A percentile compares a stretch with the other conserved stretches of the same genome.
These are phyloP conservation scores for Halesus radiatus DNA, from an alignment of 1,140 invertebrate species.

Conservation along the genomic window DNA sequence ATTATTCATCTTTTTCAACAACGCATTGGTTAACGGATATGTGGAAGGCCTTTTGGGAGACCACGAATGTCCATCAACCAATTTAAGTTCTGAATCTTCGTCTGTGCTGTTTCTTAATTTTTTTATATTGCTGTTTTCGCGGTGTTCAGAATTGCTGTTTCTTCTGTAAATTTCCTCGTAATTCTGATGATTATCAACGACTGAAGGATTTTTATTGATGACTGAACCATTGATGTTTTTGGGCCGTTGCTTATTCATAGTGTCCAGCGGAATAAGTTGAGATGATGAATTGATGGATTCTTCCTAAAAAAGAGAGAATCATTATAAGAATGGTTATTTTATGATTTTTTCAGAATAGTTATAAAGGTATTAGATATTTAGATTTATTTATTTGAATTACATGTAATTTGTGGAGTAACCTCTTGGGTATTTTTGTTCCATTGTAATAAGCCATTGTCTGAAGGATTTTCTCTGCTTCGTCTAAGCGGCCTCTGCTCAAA, in stretches of 20 bases:
- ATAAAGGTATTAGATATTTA: neutral
- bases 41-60: constrained; percentile 16
- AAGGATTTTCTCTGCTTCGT: constrained; percentile 80
- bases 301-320: constrained; percentile 14
- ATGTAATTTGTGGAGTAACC: constrained; percentile 28
- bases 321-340: neutral
- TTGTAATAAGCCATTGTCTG: constrained; percentile 77
- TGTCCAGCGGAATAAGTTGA: constrained; percentile 12
- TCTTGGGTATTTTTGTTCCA: constrained; percentile 60
- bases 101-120: neutral
- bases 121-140: neutral
- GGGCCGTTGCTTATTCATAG: neutral
- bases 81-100: neutral
- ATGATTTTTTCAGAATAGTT: neutral
- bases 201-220: neutral
- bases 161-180: neutral
- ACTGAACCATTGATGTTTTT: neutral
- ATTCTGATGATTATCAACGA: neutral
- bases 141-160: constrained; percentile 26
- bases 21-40: constrained; percentile 14
- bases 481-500: constrained; percentile 79
- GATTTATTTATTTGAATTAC: constrained; percentile 17
- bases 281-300: neutral
- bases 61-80: neutral
- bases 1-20: neutral